Evolutionary conservation across 2,113 vertebrate species (phyloP), one percentile per base, ranked within the genome.

Genomic region (Sarotherodon lohbergeri): DNA sequence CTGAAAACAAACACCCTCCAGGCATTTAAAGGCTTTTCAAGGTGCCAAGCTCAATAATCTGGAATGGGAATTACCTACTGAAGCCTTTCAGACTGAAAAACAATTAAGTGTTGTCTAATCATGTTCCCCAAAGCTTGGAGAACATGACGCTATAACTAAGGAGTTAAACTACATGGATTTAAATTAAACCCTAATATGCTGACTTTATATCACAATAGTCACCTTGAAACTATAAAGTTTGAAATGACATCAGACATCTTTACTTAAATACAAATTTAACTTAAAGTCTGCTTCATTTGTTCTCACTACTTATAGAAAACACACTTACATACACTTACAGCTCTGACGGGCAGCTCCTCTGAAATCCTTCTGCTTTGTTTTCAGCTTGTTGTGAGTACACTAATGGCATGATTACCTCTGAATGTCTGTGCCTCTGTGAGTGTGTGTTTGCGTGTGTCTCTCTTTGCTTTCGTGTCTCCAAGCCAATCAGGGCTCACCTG

Each of bases 311-410:
- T 43, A 79, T 27, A 80, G 13, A 82, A 57, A 82, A 29, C 19
- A 48, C 56, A 83, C 80, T 79, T 34, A 79, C 48, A 80, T 76
- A 68, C 22, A 92, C 93, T 93, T 80, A 92, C 82, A 83, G 63
- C 27, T 88, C 54, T 55, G 76, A 81, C 29, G 78, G 17, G 81
- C 39, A 82, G 90, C 81, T 90, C 79, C 73, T 63, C 48, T 56
- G 29, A 82, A 84, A 86, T 83, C 34, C 24, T 78, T 78, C 78
- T 2, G 14, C 19, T 83, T 89, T 73, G 61, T 80, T 80, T 84
- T 88, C 91, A 36, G 43, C 82, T 57, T 83, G 46, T 66, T 85
- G 61, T 63, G 66, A 71, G 10, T 9, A 34, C n/a, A 82, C 11
- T 39, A 85, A 57, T 41, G 61, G 11, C 84, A 79, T 61, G 22